Conservation (phyloP, 2,888 invertebrate species). For the Archips crataeganus region DNA sequence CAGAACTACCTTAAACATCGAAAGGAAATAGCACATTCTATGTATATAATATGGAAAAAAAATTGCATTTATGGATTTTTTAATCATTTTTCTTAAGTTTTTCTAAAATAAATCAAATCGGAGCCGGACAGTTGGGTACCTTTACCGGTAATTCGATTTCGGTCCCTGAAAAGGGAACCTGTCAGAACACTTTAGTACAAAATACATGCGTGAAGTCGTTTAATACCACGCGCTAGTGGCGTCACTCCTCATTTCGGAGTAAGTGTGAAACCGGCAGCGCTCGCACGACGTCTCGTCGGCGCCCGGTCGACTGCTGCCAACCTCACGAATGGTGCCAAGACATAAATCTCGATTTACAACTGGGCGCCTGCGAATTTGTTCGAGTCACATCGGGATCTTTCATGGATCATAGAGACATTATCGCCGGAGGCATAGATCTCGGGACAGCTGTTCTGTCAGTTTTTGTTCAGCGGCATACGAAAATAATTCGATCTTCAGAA, state of each 20-base stretch:
- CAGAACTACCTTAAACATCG: too few relatives aligned
- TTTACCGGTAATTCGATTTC: too few relatives aligned
- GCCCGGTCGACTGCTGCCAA: conserved; percentile 9
- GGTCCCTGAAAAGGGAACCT: too few relatives aligned
- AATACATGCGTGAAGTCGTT: neutral
- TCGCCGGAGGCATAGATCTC: neutral
- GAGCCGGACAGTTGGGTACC: too few relatives aligned
- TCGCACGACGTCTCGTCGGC: neutral
- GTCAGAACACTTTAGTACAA: neutral
- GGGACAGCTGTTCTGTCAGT: conserved; percentile 6
- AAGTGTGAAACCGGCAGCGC: conserved; percentile 1
- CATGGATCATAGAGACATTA: conserved; percentile 16
- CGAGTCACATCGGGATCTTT: conserved; percentile 12
- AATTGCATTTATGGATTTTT: too few relatives aligned
- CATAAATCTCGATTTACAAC: conserved; percentile 16
- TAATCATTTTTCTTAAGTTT: too few relatives aligned
- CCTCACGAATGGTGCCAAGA: conserved; percentile 9
- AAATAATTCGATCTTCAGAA: conserved; percentile 4
- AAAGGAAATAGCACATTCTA: too few relatives aligned
- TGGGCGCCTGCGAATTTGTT: conserved; percentile 15
- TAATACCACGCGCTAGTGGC: neutral
- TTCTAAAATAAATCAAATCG: too few relatives aligned
- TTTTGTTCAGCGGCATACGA: neutral
- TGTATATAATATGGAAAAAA: too few relatives aligned
- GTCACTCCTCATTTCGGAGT: conserved; percentile 8